phyloP scores from a whole-genome alignment of 2,113 vertebrate genomes.

The Gopherus flavomarginatus region DNA sequence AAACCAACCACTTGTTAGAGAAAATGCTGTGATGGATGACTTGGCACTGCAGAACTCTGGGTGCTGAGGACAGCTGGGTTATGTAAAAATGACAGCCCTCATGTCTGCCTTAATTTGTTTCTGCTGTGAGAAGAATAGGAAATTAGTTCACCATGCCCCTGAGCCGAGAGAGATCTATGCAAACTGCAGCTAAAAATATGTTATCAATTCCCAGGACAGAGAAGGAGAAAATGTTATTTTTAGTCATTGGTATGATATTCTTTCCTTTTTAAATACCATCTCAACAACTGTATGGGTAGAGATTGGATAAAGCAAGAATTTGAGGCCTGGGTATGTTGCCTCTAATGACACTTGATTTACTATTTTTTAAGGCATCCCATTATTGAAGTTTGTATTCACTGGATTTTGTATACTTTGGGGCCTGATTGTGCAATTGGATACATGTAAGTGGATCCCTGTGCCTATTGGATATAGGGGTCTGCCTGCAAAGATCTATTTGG shows the following conservation, averaged over 20 bases:
- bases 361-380: neutral
- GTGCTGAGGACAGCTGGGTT: neutral
- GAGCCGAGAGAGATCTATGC: neutral
- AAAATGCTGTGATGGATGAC: neutral
- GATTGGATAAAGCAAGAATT: neutral
- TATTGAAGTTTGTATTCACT: neutral
- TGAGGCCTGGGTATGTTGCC: neutral
- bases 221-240: neutral
- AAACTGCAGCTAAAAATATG: neutral
- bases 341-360: neutral
- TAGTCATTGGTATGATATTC: neutral
- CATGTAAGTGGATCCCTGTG: neutral
- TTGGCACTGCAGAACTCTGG: neutral
- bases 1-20: neutral
- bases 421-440: neutral
- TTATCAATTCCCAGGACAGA: neutral
- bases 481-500: neutral
- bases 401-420: neutral
- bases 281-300: neutral
- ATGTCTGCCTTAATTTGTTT: neutral
- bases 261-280: neutral
- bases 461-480: neutral
- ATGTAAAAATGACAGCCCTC: neutral
- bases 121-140: neutral
- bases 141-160: neutral